phyloP scores from a whole-genome alignment of 53 echinoderm and acorn worm species.

The Henricia sp. region DNA sequence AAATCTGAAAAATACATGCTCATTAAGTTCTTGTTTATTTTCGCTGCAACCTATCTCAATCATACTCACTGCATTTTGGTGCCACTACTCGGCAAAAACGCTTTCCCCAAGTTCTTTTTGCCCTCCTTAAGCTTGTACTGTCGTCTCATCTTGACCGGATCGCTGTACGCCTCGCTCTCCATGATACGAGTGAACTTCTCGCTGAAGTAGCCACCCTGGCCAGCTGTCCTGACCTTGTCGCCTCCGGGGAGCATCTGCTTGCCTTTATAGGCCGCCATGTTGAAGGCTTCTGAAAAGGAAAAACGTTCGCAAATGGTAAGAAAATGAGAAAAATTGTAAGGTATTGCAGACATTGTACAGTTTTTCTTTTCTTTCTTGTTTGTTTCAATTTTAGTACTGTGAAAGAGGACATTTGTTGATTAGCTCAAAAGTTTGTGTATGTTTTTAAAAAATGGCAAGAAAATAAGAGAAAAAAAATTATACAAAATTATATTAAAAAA shows the following conservation, averaged over 20 bases:
- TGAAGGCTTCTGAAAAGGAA: slow-evolving; percentile 79
- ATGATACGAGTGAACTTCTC: slow-evolving; percentile 88
- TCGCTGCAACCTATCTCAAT: too few species aligned
- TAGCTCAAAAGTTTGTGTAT: too few species aligned
- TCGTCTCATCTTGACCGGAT: slow-evolving; percentile 90
- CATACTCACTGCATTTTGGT: slow-evolving; percentile 94
- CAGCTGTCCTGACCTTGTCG: slow-evolving; percentile 78
- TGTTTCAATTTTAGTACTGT: too few species aligned
- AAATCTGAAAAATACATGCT: too few species aligned
- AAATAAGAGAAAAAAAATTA: too few species aligned
- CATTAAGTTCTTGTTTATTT: too few species aligned
- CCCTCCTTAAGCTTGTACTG: slow-evolving; percentile 80
- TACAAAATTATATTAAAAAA: too few species aligned
- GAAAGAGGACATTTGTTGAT: too few species aligned
- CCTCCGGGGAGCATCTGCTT: slow-evolving; percentile 99
- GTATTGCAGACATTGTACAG: background rate
- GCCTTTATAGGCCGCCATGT: slow-evolving; percentile 80
- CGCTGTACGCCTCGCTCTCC: slow-evolving; percentile 93
- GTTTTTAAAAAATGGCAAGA: too few species aligned
- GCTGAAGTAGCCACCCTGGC: slow-evolving; percentile 93
- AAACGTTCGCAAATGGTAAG: background rate
- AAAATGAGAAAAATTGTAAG: background rate
- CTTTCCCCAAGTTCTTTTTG: slow-evolving; percentile 91
- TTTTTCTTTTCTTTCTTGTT: too few species aligned
- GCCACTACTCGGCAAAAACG: slow-evolving; percentile 96